Evolutionary conservation across 2,113 vertebrate genomes (phyloP), one percentile per base, ranked within the genome.

Genomic region (Eretmochelys imbricata): DNA sequence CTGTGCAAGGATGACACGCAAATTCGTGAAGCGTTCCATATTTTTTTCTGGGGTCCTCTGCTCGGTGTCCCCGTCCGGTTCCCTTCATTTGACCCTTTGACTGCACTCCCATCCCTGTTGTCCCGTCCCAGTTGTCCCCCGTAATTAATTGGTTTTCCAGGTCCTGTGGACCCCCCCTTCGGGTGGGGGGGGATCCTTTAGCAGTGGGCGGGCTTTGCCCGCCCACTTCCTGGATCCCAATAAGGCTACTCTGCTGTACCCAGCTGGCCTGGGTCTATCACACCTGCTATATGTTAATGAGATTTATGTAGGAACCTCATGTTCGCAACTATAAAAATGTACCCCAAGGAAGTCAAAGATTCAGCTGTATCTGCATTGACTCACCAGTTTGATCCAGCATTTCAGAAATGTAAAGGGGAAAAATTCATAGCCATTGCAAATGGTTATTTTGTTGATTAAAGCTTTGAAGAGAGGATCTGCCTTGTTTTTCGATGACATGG

Each of bases 1-100:
- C 93, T 95, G 95, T 93, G 94, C 95, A 97, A 98, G 91, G 93
- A 97, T 88, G 96, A 98, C 96, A 97, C 89, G 84, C 93, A 98
- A 96, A 88, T 95, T 94, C 69, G 94, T 96, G 94, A 97, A 97
- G 96, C 95, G 95, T 96, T 97, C 95, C 94, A 94, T 97, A 94
- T 97, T 98, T 97, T 97, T 7, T 4, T 42, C 42, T 5, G 42
- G 42, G 42, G 42, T 42, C 42, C 42, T 42, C 42, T 42, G 42
- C 42, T 42, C 42, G 42, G 42, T 42, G 42, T 42, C 42, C 42
- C 42, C 42, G 42, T 42, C 42, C 42, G 42, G 42, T 42, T 42
- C 42, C 42, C 42, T 42, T 42, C 42, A 5, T 42, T 42, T 42
- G 42, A 42, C 42, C 42, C 42, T 42, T 42, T 42, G 42, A 42